A percentile compares a stretch with the other conserved stretches of the same genome.
These are phyloP conservation scores for Bombylius discolor DNA, from an alignment of 2,888 invertebrate species.

Conservation along the genomic window DNA sequence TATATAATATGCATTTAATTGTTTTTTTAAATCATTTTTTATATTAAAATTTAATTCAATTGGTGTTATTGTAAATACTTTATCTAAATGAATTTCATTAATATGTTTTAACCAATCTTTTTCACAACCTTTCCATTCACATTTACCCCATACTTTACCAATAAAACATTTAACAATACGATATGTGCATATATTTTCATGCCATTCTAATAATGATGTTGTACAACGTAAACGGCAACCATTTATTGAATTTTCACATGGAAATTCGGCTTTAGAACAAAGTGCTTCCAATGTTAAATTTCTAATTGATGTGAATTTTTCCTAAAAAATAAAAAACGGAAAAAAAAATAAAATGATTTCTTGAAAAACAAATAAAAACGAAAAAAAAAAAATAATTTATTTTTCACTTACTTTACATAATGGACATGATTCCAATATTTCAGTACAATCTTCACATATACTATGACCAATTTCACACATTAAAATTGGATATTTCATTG, in stretches of 20 bases:
- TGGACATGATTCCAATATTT: constrained; percentile 28
- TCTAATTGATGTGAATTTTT: constrained; percentile 42
- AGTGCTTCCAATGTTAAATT: constrained; percentile 45
- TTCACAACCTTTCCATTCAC: constrained; percentile 46
- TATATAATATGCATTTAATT: constrained; percentile 31
- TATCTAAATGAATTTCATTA: constrained; percentile 40
- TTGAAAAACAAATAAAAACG: too few species aligned
- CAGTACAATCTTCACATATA: constrained; percentile 31
- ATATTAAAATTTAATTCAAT: constrained; percentile 28
- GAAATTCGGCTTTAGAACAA: constrained; percentile 46
- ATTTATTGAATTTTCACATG: constrained; percentile 39
- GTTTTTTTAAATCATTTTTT: constrained; percentile 22
- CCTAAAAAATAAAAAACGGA: constrained; percentile 30
- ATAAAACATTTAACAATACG: constrained; percentile 35
- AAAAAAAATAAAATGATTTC: not conserved
- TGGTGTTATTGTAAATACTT: constrained; percentile 28
- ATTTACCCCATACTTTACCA: constrained; percentile 39
- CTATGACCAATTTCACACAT: constrained; percentile 34
- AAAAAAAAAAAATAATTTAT: not conserved
- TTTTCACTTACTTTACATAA: constrained; percentile 29
- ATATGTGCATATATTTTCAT: constrained; percentile 35
- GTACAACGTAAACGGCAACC: constrained; percentile 46
- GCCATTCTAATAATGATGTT: constrained; percentile 41
- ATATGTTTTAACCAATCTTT: constrained; percentile 50
- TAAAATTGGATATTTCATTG: constrained; percentile 32